A percentile compares a stretch with the other conserved stretches of the same genome.
phyloP scores from a whole-genome alignment of 2,797 vertebrate genomes.

The Aratinga solstitialis region DNA sequence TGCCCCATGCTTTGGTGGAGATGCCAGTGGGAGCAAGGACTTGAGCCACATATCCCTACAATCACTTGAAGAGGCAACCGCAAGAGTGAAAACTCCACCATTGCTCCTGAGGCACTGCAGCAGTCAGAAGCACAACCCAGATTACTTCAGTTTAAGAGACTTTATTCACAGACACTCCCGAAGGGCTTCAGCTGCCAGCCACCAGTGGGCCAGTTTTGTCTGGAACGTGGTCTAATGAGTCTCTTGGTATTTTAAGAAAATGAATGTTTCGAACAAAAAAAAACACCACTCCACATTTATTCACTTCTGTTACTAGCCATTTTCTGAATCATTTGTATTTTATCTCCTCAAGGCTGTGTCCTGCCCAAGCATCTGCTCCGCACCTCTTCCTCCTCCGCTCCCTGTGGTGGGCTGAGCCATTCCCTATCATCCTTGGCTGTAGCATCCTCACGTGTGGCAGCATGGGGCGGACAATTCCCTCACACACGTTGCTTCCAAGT shows the following conservation, averaged over 20 bases:
- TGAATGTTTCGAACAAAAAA: conserved; percentile 1
- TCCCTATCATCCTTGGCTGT: not conserved
- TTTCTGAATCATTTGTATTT: conserved; percentile 38
- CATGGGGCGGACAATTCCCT: not conserved
- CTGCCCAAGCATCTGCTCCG: conserved; percentile 24
- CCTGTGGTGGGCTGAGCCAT: rapidly evolving
- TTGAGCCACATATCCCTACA: rapidly evolving
- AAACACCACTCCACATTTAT: not conserved
- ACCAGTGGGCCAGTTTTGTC: conserved; percentile 17
- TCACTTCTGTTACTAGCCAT: not conserved
- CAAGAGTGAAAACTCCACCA: not conserved
- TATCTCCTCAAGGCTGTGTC: not conserved
- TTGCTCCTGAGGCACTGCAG: not conserved
- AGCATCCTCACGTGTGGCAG: not conserved
- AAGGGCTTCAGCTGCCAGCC: not conserved
- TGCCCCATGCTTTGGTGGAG: not conserved
- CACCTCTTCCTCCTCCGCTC: not conserved
- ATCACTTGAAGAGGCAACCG: rapidly evolving
- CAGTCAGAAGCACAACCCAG: not conserved
- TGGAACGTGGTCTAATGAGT: conserved; percentile 15
- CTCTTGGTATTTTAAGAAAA: conserved; percentile 39
- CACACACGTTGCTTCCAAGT: rapidly evolving
- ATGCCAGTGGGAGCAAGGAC: not conserved
- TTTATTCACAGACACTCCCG: not conserved
- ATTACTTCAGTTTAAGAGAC: not conserved